Conservation (phyloP, 2,797 vertebrate genomes). For the Sus cebifrons region DNA sequence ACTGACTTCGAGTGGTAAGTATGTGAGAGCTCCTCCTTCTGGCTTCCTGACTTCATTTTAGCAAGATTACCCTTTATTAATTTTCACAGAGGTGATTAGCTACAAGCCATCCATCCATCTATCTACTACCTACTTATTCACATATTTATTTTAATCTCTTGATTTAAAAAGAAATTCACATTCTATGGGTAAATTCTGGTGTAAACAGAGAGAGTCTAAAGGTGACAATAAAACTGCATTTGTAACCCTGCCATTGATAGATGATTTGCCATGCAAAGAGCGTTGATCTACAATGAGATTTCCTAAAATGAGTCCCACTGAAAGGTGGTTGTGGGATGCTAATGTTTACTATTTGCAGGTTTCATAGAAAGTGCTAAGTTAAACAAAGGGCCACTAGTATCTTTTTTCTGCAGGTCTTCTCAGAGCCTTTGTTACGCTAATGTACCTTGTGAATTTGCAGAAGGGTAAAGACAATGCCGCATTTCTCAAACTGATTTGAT, state of each 20-base stretch:
- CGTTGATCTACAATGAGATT: not conserved
- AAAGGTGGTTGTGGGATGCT: too few species aligned
- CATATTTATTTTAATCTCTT: not conserved
- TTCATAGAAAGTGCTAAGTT: not conserved
- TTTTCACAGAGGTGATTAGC: not conserved
- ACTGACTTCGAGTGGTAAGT: not conserved
- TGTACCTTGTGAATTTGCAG: not conserved
- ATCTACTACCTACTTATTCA: not conserved
- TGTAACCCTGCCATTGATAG: not conserved
- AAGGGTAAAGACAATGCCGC: not conserved
- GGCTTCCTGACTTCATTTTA: not conserved
- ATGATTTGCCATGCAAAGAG: not conserved
- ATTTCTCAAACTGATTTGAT: not conserved
- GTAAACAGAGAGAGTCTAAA: not conserved
- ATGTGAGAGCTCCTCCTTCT: not conserved
- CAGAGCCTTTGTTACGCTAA: not conserved
- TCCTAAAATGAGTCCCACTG: not conserved
- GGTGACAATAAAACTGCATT: not conserved
- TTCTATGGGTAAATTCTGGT: not conserved
- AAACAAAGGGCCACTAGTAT: not conserved
- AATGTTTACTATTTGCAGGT: not conserved
- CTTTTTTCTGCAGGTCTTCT: not conserved
- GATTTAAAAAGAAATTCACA: not conserved
- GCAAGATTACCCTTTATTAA: not conserved
- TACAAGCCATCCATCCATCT: not conserved